Evolutionary conservation across 1,140 invertebrate species (phyloP).

Genomic region (Drosophila nebulosa): DNA sequence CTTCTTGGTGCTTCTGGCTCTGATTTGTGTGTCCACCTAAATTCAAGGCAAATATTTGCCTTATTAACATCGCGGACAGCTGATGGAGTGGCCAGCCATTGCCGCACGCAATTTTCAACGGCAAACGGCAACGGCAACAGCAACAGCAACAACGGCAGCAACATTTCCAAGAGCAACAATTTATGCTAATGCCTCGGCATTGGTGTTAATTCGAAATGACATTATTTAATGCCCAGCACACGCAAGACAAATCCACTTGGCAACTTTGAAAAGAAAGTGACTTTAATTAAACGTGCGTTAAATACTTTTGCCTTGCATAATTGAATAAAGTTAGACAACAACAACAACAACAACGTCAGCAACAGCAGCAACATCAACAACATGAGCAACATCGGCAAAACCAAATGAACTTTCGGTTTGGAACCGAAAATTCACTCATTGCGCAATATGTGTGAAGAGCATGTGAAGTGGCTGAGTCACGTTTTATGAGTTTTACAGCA

Average conservation of each 20-base stretch:
- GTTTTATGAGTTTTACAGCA: conserved; percentile 2
- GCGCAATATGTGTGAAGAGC: conserved; percentile 19
- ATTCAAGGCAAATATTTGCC: conserved; percentile 63
- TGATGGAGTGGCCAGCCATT: conserved; percentile 30
- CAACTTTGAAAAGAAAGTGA: conserved; percentile 64
- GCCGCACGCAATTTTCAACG: conserved; percentile 40
- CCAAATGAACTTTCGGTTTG: not conserved
- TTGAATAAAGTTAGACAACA: conserved; percentile 35
- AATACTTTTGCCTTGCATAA: conserved; percentile 61
- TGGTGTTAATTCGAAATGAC: conserved; percentile 72
- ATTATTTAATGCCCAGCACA: conserved; percentile 76
- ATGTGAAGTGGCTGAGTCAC: conserved; percentile 6
- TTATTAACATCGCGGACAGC: conserved; percentile 53
- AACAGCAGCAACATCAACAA: not conserved
- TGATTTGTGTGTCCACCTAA: conserved; percentile 41
- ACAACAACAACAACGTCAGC: not conserved
- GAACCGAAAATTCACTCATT: conserved; percentile 12
- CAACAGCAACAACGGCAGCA: not conserved
- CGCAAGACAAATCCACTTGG: conserved; percentile 37
- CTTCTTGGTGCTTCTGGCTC: not conserved
- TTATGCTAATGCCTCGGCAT: conserved; percentile 63
- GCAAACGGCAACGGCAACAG: too few relatives aligned
- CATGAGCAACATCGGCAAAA: not conserved
- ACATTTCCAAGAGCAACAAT: conserved; percentile 19
- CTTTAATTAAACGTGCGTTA: conserved; percentile 69